phyloP scores from a whole-genome alignment of 2,113 vertebrate genomes.

The Pterocles burchelli region DNA sequence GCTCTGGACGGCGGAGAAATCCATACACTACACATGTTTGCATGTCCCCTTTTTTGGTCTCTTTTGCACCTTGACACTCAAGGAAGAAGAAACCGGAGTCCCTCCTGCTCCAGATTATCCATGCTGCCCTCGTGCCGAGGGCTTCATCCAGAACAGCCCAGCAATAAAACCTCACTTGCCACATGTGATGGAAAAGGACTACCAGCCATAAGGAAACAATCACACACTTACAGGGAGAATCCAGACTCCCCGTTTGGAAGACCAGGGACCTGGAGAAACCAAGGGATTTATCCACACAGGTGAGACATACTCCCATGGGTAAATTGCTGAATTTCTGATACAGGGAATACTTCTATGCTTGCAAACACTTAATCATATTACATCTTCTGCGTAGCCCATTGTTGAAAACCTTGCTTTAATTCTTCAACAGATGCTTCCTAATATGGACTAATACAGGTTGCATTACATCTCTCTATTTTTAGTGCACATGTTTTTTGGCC shows the following conservation, averaged over 20 bases:
- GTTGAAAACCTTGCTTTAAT: constrained; percentile 45
- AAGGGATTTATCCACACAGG: constrained; percentile 25
- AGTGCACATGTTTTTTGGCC: constrained; percentile 59
- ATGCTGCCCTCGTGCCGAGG: background rate
- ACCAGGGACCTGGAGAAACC: background rate
- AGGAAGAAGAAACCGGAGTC: background rate
- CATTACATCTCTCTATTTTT: constrained; percentile 67
- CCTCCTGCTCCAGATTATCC: background rate
- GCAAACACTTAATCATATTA: constrained; percentile 42
- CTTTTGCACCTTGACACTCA: background rate
- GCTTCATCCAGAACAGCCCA: background rate
- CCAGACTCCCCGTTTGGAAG: background rate
- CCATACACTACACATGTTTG: rapidly evolving
- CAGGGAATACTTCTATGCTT: background rate
- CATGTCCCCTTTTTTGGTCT: background rate
- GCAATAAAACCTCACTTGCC: background rate
- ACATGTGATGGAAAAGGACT: background rate
- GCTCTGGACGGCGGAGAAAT: background rate
- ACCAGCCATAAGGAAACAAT: constrained; percentile 52
- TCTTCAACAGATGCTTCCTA: constrained; percentile 66
- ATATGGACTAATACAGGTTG: constrained; percentile 68
- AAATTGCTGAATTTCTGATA: background rate
- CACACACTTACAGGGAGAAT: background rate
- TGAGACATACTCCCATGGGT: background rate
- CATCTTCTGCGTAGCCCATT: background rate